A percentile compares a stretch with the other conserved stretches of the same genome.
Conservation (phyloP, 2,797 vertebrate genomes). For the Emys orbicularis region DNA sequence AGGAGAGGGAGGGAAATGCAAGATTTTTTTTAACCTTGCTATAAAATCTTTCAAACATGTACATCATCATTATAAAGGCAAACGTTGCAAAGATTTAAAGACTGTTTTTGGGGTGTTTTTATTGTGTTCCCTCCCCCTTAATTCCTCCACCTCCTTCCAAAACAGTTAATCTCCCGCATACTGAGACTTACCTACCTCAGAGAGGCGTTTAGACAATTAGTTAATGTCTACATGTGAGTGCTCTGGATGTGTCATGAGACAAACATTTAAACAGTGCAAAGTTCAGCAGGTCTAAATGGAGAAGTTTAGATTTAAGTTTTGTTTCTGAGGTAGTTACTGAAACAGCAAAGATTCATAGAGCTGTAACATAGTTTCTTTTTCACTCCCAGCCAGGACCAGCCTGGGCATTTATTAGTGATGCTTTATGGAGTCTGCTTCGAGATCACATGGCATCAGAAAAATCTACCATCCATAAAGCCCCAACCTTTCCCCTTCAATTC, state of each 20-base stretch:
- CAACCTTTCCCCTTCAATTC: slow-evolving; percentile 83
- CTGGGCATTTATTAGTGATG: neutral
- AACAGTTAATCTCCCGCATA: neutral
- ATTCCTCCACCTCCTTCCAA: neutral
- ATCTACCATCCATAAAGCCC: slow-evolving; percentile 71
- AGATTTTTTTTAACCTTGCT: neutral
- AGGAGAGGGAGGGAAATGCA: neutral
- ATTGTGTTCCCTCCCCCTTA: neutral
- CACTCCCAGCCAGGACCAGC: neutral
- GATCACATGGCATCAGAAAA: slow-evolving; percentile 85
- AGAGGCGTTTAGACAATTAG: neutral
- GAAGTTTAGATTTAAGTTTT: neutral
- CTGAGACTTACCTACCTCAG: neutral
- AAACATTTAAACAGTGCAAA: neutral
- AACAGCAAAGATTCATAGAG: neutral
- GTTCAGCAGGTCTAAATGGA: neutral
- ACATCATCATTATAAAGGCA: neutral
- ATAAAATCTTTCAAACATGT: neutral
- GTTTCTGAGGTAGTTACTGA: neutral
- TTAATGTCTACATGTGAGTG: neutral
- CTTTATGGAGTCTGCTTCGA: slow-evolving; percentile 54
- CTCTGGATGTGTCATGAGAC: neutral
- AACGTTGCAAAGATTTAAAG: neutral
- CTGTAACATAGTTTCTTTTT: neutral
- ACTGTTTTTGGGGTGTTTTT: neutral